Evolutionary conservation across 2,888 invertebrate species (phyloP).

Genomic region (Leptogaster cylindrica): DNA sequence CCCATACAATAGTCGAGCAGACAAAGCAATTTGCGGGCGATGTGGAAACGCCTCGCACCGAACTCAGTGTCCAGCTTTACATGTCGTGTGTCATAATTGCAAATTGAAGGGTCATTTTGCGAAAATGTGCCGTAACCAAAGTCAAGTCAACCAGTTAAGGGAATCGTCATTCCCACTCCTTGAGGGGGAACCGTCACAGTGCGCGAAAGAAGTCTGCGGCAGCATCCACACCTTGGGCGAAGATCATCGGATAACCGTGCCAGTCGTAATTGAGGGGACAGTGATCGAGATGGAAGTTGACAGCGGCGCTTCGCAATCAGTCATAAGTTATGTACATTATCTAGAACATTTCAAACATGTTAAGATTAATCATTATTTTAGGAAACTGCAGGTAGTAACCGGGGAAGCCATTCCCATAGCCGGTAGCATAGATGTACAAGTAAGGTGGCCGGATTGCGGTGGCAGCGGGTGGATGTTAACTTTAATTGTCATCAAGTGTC

Average conservation of each 20-base stretch:
- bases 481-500: neutral
- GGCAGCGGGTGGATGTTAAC: neutral
- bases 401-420: neutral
- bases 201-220: neutral
- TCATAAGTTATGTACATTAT: neutral
- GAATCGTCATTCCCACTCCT: neutral
- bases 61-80: conserved; percentile 5
- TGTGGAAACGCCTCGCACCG: conserved; percentile 6
- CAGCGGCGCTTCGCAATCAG: neutral
- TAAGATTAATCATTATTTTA: neutral
- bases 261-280: neutral
- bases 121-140: neutral
- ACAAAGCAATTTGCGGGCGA: neutral
- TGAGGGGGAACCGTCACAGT: neutral
- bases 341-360: neutral
- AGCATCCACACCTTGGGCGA: neutral
- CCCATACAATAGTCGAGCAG: too few relatives aligned
- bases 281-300: neutral
- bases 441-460: neutral
- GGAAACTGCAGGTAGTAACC: neutral
- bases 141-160: neutral
- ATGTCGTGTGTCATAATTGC: conserved; percentile 3
- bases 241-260: neutral
- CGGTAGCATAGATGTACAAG: neutral
- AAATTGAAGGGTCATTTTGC: conserved; percentile 3